Conservation (phyloP, 2,888 invertebrate genomes). For the Erpobdella octoculata region DNA sequence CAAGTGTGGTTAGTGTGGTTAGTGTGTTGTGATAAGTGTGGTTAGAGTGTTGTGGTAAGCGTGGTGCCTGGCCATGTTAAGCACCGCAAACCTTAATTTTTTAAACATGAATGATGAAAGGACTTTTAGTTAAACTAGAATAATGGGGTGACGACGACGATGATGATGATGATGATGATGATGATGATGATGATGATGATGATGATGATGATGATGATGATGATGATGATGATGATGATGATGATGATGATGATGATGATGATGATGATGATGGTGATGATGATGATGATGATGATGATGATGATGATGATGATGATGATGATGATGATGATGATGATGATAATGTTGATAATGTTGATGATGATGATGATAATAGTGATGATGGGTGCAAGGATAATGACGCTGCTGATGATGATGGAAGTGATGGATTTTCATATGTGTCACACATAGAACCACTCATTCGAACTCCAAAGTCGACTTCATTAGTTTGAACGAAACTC, state of each 20-base stretch:
- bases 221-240: slow-evolving; percentile 9
- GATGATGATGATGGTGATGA: not conserved
- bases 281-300: slow-evolving; percentile 19
- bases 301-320: not conserved
- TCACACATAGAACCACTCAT: too few relatives aligned
- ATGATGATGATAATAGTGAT: not conserved
- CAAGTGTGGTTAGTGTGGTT: too few relatives aligned
- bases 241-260: slow-evolving; percentile 15
- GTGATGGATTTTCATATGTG: too few relatives aligned
- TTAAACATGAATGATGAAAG: too few relatives aligned
- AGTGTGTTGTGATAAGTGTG: too few relatives aligned
- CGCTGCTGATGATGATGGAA: not conserved
- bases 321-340: not conserved
- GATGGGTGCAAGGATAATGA: not conserved
- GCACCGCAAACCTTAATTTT: too few relatives aligned
- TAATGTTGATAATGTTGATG: not conserved
- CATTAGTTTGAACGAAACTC: too few relatives aligned
- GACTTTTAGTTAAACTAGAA: too few relatives aligned
- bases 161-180: slow-evolving; percentile 19
- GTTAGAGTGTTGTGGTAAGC: too few relatives aligned
- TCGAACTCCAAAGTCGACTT: too few relatives aligned
- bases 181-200: slow-evolving; percentile 18
- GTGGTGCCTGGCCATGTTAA: too few relatives aligned
- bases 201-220: slow-evolving; percentile 19
- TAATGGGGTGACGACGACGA: too few relatives aligned